Evolutionary conservation across 2,888 invertebrate species (phyloP), one percentile per base, ranked within the genome.

Genomic region (Iselma pallidipennis): DNA sequence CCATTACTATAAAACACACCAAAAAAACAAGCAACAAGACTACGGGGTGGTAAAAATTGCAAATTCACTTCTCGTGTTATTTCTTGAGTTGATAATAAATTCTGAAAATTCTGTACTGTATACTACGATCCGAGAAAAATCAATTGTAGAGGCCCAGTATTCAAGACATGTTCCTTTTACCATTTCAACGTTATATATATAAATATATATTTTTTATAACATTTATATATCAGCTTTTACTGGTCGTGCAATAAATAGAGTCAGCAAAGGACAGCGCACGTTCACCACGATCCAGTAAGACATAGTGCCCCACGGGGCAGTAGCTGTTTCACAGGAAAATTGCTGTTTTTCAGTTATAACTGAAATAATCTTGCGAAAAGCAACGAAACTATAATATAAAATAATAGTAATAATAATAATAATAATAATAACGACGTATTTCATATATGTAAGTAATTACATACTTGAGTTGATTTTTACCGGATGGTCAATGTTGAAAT

Each of bases 291-390:
- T 57, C 53, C 45, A 62, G 54, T 33, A 59, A 59, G 59, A 62
- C 54, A 52, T 45, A 59, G 55, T 23, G 50, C 42, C 63, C 42
- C 57, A n/a, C 21, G 37, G 45, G 60, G 55, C 23, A 31, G 50
- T 23, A 53, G 56, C 60, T 65, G 60, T 65, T 63, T 65, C 57
- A 61, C 54, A 50, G 62, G n/a, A 53, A 65, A 65, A 66, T 66
- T 65, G 62, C 53, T 53, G 52, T 59, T 62, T 63, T 65, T 55
- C 66, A 60, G 63, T 54, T 60, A 58, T 58, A 62, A 57, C 26
- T 49, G 28, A 37, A 23, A 25, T 12, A 56, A 45, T 55, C 54
- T 49, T 37, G n/a, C n/a, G n/a, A n/a, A n/a, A n/a, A n/a, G n/a
- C 7, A 37, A 14, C 1, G 6, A 31, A 2, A 4, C 12, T 12